phyloP scores from a whole-genome alignment of 2,113 vertebrate genomes.

The Amazona guildingii region DNA sequence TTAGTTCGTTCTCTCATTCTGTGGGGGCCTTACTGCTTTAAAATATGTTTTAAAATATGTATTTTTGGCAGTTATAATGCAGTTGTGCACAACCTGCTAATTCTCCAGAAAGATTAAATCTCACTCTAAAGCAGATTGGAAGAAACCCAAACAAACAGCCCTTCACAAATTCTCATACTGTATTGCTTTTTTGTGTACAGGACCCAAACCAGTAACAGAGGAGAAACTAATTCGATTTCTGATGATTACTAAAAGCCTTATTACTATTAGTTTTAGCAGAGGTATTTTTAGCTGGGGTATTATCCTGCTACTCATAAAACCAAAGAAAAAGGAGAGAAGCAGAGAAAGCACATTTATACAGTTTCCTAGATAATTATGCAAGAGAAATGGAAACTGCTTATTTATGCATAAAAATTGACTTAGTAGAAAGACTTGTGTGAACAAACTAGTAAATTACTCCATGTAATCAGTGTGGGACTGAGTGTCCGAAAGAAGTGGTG shows the following conservation, averaged over 20 bases:
- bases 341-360: not conserved
- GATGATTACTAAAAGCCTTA: not conserved
- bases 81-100: not conserved
- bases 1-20: constrained; percentile 22
- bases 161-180: not conserved
- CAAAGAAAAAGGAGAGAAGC: not conserved
- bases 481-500: not conserved
- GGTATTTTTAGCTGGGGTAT: not conserved
- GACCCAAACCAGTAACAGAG: not conserved
- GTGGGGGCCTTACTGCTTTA: not conserved
- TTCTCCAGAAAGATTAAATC: not conserved
- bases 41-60: constrained; percentile 19
- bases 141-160: not conserved
- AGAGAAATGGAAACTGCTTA: not conserved
- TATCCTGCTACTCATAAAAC: not conserved
- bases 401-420: not conserved
- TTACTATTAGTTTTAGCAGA: not conserved
- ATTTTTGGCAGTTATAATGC: not conserved
- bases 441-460: not conserved
- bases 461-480: not conserved
- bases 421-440: not conserved
- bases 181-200: not conserved
- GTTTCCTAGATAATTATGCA: not conserved
- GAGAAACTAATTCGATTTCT: not conserved
- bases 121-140: not conserved